Conservation (phyloP, 1,140 invertebrate genomes). For the Colletes gigas region DNA sequence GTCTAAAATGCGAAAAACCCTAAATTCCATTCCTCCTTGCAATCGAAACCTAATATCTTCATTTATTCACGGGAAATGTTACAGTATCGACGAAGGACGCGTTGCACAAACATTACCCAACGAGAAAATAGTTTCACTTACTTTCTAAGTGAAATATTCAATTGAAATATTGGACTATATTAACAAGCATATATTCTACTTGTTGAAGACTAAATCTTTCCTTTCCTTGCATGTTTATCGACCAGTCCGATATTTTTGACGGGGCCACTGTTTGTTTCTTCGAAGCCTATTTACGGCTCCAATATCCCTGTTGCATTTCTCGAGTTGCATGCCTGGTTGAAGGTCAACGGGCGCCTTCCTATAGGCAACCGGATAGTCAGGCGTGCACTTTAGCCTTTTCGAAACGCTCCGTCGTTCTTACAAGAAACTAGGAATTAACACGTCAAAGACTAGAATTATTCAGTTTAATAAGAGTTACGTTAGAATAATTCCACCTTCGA, state of each 20-base stretch:
- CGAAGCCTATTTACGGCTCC: conserved; percentile 10
- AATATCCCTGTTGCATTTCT: background rate
- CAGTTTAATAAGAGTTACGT: too few species aligned
- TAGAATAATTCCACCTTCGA: too few species aligned
- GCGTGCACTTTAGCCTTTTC: conserved; percentile 6
- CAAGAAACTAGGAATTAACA: too few species aligned
- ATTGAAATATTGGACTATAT: too few species aligned
- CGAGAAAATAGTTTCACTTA: too few species aligned
- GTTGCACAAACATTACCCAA: too few species aligned
- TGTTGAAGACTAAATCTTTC: background rate
- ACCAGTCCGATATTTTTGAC: background rate
- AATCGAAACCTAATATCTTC: background rate
- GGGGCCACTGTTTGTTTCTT: background rate
- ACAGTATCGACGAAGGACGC: too few species aligned
- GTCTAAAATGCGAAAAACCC: background rate
- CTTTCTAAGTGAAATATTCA: too few species aligned
- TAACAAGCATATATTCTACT: background rate
- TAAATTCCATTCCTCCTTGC: background rate
- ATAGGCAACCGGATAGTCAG: conserved; percentile 51
- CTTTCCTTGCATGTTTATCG: background rate
- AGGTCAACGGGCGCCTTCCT: conserved; percentile 29
- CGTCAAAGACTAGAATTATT: too few species aligned
- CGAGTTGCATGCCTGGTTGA: conserved; percentile 8
- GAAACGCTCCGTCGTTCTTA: background rate
- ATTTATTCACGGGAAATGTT: background rate